A percentile compares a stretch with the other conserved stretches of the same genome.
phyloP scores from a whole-genome alignment of 2,888 invertebrate genomes.

The Drosophila infuscata region DNA sequence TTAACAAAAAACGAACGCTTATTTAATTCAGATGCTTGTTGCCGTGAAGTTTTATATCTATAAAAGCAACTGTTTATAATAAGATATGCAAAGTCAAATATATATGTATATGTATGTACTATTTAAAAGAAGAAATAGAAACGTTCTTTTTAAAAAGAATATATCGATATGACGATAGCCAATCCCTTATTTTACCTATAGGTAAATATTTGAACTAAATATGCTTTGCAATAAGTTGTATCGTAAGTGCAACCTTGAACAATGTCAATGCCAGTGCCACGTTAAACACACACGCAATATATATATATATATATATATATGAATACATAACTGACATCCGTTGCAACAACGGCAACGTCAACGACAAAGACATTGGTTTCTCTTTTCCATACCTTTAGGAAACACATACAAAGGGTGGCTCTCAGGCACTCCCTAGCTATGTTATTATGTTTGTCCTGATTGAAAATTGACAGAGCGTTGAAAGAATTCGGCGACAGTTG shows the following conservation, averaged over 20 bases:
- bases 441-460: conserved; percentile 47
- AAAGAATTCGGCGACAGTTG: conserved; percentile 19
- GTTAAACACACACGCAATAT: conserved; percentile 13
- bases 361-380: conserved; percentile 24
- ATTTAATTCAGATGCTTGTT: neutral
- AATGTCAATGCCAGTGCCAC: conserved; percentile 59
- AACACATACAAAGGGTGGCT: neutral
- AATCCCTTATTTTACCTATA: conserved; percentile 3
- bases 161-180: neutral
- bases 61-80: neutral
- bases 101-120: no score
- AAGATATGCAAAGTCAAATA: neutral
- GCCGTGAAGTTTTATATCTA: neutral
- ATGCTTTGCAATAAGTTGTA: conserved; percentile 18
- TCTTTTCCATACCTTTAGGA: conserved; percentile 6
- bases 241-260: conserved; percentile 56
- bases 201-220: conserved; percentile 12
- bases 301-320: neutral
- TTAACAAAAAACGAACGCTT: neutral
- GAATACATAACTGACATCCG: conserved; percentile 16
- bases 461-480: conserved; percentile 58
- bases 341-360: conserved; percentile 20
- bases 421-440: conserved; percentile 8
- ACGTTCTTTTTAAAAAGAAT: neutral
- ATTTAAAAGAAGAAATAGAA: neutral